phyloP scores from a whole-genome alignment of 2,113 vertebrate species.

The Galbula dea region DNA sequence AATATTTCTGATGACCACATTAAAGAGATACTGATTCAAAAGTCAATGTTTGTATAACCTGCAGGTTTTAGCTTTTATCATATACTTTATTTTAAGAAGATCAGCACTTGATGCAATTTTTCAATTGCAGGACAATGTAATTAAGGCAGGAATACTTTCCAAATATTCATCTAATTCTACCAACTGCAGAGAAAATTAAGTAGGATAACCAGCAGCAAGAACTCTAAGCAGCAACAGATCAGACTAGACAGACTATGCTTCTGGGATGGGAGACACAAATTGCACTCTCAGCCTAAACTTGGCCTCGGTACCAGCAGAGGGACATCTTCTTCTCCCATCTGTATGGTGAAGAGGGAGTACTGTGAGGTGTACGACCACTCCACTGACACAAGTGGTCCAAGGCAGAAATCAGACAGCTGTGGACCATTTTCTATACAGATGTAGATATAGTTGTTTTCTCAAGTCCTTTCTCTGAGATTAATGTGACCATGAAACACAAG shows the following conservation, averaged over 20 bases:
- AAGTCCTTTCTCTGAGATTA: neutral
- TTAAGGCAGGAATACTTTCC: neutral
- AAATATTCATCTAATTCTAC: neutral
- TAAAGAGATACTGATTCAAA: neutral
- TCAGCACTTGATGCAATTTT: neutral
- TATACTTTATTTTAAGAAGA: neutral
- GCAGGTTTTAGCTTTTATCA: neutral
- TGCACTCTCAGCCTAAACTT: neutral
- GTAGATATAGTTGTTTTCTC: neutral
- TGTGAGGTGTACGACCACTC: too few species aligned
- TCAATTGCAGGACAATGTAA: neutral
- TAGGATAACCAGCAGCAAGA: neutral
- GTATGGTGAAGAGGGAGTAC: neutral
- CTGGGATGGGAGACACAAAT: neutral
- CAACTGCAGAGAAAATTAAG: neutral
- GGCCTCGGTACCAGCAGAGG: neutral
- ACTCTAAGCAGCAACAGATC: neutral
- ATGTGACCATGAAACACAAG: neutral
- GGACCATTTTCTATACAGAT: neutral
- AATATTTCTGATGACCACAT: neutral
- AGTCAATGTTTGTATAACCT: neutral
- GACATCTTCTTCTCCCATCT: neutral
- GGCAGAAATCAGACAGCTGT: neutral
- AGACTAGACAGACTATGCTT: fast-evolving
- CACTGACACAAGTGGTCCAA: neutral